Evolutionary conservation across 2,797 vertebrate species (phyloP), one percentile per base, ranked within the genome.

Genomic region (Hyperoplus immaculatus): DNA sequence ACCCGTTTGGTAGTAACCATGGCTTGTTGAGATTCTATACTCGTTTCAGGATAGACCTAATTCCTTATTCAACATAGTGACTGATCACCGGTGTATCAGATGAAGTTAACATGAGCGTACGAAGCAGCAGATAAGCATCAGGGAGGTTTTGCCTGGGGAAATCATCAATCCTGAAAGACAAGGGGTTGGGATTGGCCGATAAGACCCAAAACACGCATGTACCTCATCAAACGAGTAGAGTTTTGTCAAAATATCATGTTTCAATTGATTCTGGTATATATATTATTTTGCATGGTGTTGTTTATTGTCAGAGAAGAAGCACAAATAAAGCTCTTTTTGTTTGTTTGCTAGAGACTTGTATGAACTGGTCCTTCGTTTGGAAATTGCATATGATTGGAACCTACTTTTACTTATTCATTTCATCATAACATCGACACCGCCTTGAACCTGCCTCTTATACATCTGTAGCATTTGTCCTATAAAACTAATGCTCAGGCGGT

Each of bases 211-310:
- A 63, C 53, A 62, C 29, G 67, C 61, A 8, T 10, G 54, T 6
- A 15, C 38, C 39, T 57, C 45, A 36, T 62, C 41, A 66, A 68
- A 81, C 58, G 47, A 59, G 29, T 10, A 3, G 7, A 43, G 51
- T 54, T 63, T 46, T 9, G 36, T 49, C 69, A 72, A 67, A 46
- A 58, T 3, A 64, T 58, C 46, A 8, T 45, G 14, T 60, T 36
- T 69, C 16, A 14, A 8, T 46, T n/a, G 13, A 39, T 39, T 60
- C 36, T 55, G 55, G 29, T 14, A 14, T n/a, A n/a, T 16, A 15
- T 3, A 43, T 49, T 8, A 36, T 3, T 60, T 18, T 59, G 9
- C 11, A 36, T 36, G 29, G 6, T 15, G 5, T 8, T 43, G 66
- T 68, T 47, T 74, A 8, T 12, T 13, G 36, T 36, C 61, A 42